phyloP scores from a whole-genome alignment of 2,888 invertebrate species.

The Linnaemya vulpina region DNA sequence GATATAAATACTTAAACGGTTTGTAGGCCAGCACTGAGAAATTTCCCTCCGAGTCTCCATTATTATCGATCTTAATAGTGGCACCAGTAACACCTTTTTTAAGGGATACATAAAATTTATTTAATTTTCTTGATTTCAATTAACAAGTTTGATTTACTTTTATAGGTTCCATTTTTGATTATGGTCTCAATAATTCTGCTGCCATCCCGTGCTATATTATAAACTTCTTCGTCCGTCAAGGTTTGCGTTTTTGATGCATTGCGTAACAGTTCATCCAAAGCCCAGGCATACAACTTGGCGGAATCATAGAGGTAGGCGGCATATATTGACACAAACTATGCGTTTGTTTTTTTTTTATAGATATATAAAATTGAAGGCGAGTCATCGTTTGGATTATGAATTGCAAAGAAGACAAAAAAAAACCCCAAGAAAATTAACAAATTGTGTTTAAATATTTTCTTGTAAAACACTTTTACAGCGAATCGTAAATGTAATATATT shows the following conservation, averaged over 20 bases:
- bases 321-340: constrained; percentile 93
- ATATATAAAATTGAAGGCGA: constrained; percentile 3
- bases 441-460: constrained; percentile 26
- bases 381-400: constrained; percentile 47
- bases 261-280: constrained; percentile 89
- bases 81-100: constrained; percentile 95
- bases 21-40: constrained; percentile 96
- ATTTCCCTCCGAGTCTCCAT: constrained; percentile 98
- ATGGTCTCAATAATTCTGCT: constrained; percentile 93
- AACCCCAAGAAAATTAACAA: constrained; percentile 17
- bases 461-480: constrained; percentile 18
- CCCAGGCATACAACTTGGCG: constrained; percentile 94
- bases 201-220: constrained; percentile 91
- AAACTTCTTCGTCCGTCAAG: constrained; percentile 86
- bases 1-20: constrained; percentile 82
- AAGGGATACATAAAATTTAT: background rate
- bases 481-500: constrained; percentile 7
- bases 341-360: constrained; percentile 76
- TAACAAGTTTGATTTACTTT: constrained; percentile 86
- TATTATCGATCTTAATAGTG: constrained; percentile 93
- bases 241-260: constrained; percentile 83
- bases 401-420: background rate
- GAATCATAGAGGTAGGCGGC: constrained; percentile 98
- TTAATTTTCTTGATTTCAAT: background rate
- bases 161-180: constrained; percentile 91